Evolutionary conservation across 2,888 invertebrate species (phyloP).

Genomic region (Acleris holmiana): DNA sequence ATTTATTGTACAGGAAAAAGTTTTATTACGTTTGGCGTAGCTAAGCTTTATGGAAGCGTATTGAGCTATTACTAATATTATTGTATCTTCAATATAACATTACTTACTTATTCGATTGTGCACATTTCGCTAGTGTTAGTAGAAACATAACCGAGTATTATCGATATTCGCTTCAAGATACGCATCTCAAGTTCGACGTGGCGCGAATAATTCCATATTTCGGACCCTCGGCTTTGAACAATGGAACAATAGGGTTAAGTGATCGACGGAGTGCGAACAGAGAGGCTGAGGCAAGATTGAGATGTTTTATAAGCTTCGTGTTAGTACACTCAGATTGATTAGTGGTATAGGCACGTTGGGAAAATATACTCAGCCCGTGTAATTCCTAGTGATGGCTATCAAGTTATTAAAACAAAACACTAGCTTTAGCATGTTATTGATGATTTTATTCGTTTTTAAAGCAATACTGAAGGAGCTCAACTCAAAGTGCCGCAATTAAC

Average conservation of each 20-base stretch:
- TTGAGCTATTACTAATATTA: not conserved
- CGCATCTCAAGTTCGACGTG: slow-evolving; percentile 11
- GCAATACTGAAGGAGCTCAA: too few relatives aligned
- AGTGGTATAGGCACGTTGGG: not conserved
- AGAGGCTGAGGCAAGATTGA: slow-evolving; percentile 9
- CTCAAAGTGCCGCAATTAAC: too few relatives aligned
- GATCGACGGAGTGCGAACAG: slow-evolving; percentile 19
- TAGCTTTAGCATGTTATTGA: too few relatives aligned
- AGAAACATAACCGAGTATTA: slow-evolving; percentile 3
- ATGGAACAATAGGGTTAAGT: slow-evolving; percentile 32
- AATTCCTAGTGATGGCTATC: too few relatives aligned
- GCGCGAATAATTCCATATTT: slow-evolving; percentile 23
- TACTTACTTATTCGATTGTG: too few relatives aligned
- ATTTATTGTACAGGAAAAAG: slow-evolving; percentile 47
- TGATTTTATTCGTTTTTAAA: too few relatives aligned
- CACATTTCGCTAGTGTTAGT: not conserved
- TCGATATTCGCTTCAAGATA: slow-evolving; percentile 1
- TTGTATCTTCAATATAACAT: too few relatives aligned
- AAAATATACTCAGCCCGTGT: too few relatives aligned
- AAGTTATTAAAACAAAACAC: too few relatives aligned
- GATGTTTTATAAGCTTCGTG: slow-evolving; percentile 10
- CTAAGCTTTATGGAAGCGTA: not conserved
- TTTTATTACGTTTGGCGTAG: slow-evolving; percentile 13
- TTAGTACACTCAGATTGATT: slow-evolving; percentile 5
- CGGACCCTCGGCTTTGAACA: slow-evolving; percentile 20